Evolutionary conservation across 2,888 invertebrate species (phyloP).

Genomic region (Xanthorhoe designata): DNA sequence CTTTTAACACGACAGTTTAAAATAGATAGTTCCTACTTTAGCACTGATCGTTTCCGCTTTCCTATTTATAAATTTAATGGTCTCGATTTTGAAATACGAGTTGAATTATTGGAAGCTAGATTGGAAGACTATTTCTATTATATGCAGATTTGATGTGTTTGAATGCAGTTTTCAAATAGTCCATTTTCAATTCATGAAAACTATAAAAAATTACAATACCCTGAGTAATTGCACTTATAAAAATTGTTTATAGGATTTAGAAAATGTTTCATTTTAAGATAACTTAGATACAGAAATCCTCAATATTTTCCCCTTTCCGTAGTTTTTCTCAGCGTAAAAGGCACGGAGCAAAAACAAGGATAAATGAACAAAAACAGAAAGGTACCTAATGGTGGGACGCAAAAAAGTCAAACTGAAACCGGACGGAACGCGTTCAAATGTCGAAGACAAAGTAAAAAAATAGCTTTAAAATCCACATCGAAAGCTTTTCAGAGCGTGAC

Average conservation of each 20-base stretch:
- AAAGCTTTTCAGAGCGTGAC: constrained; percentile 74
- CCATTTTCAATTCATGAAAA: not conserved
- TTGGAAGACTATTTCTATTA: not conserved
- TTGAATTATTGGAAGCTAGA: constrained; percentile 3
- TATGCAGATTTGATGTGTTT: not conserved
- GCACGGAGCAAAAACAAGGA: constrained; percentile 41
- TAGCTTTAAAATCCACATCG: constrained; percentile 68
- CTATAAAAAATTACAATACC: too few species aligned
- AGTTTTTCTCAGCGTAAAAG: constrained; percentile 19
- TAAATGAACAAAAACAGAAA: constrained; percentile 44
- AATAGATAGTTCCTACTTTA: constrained; percentile 20
- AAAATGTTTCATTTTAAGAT: not conserved
- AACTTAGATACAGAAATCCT: not conserved
- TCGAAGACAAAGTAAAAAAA: constrained; percentile 57
- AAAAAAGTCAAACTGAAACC: constrained; percentile 54
- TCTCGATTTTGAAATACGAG: constrained; percentile 6
- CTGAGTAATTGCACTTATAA: not conserved
- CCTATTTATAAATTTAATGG: constrained; percentile 11
- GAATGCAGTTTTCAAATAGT: not conserved
- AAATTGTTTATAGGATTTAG: not conserved
- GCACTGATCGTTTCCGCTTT: constrained; percentile 19
- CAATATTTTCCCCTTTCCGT: not conserved
- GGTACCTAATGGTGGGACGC: constrained; percentile 46
- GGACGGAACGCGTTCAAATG: constrained; percentile 51
- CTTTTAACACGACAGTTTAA: constrained; percentile 15